These are phyloP conservation scores for Calidris pygmaea DNA, from an alignment of 2,113 vertebrate species.

Conservation along the genomic window DNA sequence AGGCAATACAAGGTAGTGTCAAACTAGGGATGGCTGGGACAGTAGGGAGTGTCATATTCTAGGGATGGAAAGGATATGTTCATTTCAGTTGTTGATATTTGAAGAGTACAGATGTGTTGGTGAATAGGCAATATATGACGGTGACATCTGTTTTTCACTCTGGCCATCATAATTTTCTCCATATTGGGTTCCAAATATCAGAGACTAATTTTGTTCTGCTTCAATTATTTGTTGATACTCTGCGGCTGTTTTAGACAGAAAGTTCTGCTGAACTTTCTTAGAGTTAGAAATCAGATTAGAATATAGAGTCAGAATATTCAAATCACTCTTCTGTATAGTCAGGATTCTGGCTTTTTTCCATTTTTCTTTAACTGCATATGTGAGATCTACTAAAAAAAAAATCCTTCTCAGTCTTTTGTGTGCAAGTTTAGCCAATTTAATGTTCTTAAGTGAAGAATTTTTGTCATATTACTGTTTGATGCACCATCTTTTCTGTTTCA, in stretches of 20 bases:
- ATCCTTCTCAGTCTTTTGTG: background rate
- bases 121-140: background rate
- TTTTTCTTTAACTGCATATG: background rate
- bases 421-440: background rate
- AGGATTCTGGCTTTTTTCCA: background rate
- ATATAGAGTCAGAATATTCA: background rate
- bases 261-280: background rate
- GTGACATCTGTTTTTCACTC: background rate
- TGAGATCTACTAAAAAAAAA: background rate
- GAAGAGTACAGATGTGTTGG: background rate
- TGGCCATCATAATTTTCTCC: background rate
- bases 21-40: background rate
- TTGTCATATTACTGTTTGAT: background rate
- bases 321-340: background rate
- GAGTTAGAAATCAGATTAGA: background rate
- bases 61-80: background rate
- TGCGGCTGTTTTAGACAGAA: background rate
- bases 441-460: background rate
- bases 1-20: background rate
- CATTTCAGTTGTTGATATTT: background rate
- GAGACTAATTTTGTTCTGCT: background rate
- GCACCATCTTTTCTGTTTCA: background rate
- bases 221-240: background rate
- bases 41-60: background rate
- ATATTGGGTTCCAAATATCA: background rate